phyloP scores from a whole-genome alignment of 2,888 invertebrate genomes.

The Sinohyriopsis cumingii region DNA sequence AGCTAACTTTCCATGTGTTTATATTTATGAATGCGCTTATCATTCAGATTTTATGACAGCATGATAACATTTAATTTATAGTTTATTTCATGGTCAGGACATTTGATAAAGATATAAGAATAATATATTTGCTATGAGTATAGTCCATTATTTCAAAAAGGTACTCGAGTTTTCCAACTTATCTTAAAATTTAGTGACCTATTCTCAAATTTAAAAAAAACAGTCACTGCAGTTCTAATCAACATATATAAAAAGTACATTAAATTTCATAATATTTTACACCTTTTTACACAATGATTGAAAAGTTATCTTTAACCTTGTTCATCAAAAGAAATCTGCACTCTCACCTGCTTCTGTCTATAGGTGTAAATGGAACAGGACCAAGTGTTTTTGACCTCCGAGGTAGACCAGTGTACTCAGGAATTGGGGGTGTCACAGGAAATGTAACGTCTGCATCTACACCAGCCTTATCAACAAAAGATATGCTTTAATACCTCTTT shows the following conservation, averaged over 20 bases:
- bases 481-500: not conserved
- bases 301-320: too few relatives aligned
- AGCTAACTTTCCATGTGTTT: too few relatives aligned
- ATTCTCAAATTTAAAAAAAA: not conserved
- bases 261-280: not conserved
- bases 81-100: too few relatives aligned
- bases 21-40: too few relatives aligned
- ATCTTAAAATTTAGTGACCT: not conserved
- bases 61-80: too few relatives aligned
- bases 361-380: conserved; percentile 56
- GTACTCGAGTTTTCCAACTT: too few relatives aligned
- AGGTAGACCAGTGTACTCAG: conserved; percentile 54
- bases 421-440: conserved; percentile 61
- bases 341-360: conserved; percentile 53
- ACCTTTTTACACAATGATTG: too few relatives aligned
- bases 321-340: too few relatives aligned
- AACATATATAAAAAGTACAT: not conserved
- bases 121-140: too few relatives aligned
- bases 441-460: conserved; percentile 48
- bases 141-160: too few relatives aligned
- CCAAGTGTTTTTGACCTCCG: conserved; percentile 35
- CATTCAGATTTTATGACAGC: too few relatives aligned
- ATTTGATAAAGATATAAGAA: too few relatives aligned
- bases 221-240: not conserved
- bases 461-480: conserved; percentile 34